A percentile compares a stretch with the other conserved stretches of the same genome.
These are phyloP conservation scores for Kuschelorhynchus macadamiae DNA, from an alignment of 2,888 invertebrate species.

Conservation along the genomic window DNA sequence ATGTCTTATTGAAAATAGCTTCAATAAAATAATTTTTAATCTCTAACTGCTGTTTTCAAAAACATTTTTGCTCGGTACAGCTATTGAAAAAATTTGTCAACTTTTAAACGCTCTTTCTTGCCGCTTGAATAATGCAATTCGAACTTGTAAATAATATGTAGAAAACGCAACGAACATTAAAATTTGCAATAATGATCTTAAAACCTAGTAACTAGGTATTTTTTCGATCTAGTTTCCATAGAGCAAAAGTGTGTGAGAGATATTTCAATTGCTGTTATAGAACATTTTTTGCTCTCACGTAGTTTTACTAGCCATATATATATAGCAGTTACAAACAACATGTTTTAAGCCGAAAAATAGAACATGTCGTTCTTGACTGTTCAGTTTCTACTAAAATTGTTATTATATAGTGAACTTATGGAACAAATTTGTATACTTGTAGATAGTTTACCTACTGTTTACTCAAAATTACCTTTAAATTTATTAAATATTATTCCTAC, in stretches of 20 bases:
- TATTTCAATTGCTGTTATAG: neutral
- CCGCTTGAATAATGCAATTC: no score
- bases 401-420: conserved; percentile 65
- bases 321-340: conserved; percentile 1
- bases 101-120: no score
- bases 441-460: conserved; percentile 59
- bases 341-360: conserved; percentile 10
- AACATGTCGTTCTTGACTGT: conserved; percentile 32
- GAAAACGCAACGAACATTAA: no score
- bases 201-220: no score
- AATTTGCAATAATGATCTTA: no score
- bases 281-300: conserved; percentile 23
- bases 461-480: conserved; percentile 54
- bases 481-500: conserved; percentile 61
- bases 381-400: conserved; percentile 57
- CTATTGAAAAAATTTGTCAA: conserved; percentile 2
- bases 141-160: no score
- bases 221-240: no score
- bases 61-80: conserved; percentile 8
- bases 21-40: conserved; percentile 29
- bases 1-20: conserved; percentile 15
- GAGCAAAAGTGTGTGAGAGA: neutral
- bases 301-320: conserved; percentile 2
- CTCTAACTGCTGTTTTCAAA: conserved; percentile 28
- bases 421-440: conserved; percentile 64